Base-by-base conservation (phyloP, 2,888 invertebrate genomes). In the Seladonia tumulorum region DNA sequence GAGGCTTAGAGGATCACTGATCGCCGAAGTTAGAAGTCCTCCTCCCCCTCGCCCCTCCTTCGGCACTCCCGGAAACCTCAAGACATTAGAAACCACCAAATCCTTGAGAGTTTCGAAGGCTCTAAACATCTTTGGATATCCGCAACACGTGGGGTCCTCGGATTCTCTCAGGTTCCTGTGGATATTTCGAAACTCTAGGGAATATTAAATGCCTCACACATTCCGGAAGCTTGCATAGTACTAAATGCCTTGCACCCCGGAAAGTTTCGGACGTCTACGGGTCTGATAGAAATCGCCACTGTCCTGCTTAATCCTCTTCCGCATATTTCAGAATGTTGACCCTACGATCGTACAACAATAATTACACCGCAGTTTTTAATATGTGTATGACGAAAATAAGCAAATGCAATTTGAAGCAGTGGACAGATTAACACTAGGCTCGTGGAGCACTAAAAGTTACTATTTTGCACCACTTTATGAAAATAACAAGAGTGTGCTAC, bases 31-130 rank as follows among this genome's bases (percentile, higher is more conserved):
- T 70, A 39, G 39, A n/a, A 70, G 42, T 42, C 70, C 18, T 5
- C 18, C 16, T n/a, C 18, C 18, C 4, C 29, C 29, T 3, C 2
- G 2, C 16, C 53, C 18, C 18, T 0, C 29, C 63, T 7, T 2
- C 5, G 22, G 42, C 42, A n/a, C 70, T 12, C 0, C 14, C 70
- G 70, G 16, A n/a, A 42, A 39, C 39, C 70, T 42, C 70, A n/a
- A 42, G 70, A 39, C 70, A 70, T 22, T 70, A 22, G 70, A 70
- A 42, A 42, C 70, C 70, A 5, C 70, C 42, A n/a, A n/a, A 70
- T n/a, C 70, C 70, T 42, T n/a, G 70, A 42, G 70, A 70, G 70
- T 70, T 42, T 70, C 70, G 42, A 42, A 70, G 42, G 70, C 70
- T 70, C 70, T 70, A 70, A 70, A 39, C 70, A 70, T 70, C 70